Conservation (phyloP, 2,888 invertebrate species). For the Steinernema carpocapsae region DNA sequence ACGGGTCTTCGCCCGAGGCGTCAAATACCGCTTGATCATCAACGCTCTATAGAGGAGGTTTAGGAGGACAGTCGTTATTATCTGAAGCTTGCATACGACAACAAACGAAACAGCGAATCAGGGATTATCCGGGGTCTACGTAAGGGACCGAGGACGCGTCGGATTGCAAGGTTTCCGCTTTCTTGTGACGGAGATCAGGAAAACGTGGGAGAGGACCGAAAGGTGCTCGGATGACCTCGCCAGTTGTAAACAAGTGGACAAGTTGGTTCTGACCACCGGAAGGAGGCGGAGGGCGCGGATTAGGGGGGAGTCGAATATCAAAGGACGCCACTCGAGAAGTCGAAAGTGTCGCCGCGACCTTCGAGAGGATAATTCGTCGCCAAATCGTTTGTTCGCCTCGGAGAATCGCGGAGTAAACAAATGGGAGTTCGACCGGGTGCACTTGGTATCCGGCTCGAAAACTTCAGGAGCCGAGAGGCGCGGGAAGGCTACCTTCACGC, state of each 20-base stretch:
- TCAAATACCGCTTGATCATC: too few species aligned
- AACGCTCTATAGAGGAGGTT: too few species aligned
- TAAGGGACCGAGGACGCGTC: too few species aligned
- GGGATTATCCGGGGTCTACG: too few species aligned
- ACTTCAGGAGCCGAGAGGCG: too few species aligned
- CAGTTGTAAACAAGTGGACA: slow-evolving; percentile 34
- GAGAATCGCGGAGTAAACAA: slow-evolving; percentile 28
- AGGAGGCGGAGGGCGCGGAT: slow-evolving; percentile 23
- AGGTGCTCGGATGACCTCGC: slow-evolving; percentile 17
- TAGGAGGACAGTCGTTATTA: too few species aligned
- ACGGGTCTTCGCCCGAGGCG: background rate
- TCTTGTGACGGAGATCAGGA: background rate
- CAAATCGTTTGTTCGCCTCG: slow-evolving; percentile 30
- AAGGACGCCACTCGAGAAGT: slow-evolving; percentile 32
- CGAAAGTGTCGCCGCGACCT: slow-evolving; percentile 35
- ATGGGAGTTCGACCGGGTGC: slow-evolving; percentile 3
- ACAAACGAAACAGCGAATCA: too few species aligned
- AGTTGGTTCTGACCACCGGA: slow-evolving; percentile 33
- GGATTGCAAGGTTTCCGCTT: background rate
- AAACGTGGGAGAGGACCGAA: background rate
- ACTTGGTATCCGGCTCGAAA: too few species aligned
- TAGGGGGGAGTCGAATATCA: slow-evolving; percentile 32
- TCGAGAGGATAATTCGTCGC: slow-evolving; percentile 35
- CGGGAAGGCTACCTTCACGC: background rate
- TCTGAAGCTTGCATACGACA: too few species aligned